phyloP scores from a whole-genome alignment of 1,140 invertebrate species.

The Tenebrio molitor region DNA sequence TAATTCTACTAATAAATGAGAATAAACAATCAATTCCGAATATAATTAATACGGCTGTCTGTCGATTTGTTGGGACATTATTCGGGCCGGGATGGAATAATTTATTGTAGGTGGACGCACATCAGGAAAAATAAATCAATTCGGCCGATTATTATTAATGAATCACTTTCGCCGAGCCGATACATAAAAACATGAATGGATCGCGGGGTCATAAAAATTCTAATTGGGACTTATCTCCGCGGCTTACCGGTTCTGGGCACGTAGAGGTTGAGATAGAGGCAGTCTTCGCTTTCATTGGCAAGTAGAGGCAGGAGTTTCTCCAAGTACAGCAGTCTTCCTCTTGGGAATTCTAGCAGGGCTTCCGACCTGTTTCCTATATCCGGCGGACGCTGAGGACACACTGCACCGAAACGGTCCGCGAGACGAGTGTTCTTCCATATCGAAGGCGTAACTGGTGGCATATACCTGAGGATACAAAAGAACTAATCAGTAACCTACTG shows the following conservation, averaged over 20 bases:
- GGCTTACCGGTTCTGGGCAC: conserved; percentile 86
- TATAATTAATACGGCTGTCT: conserved; percentile 23
- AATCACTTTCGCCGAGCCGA: neutral
- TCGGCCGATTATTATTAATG: conserved; percentile 7
- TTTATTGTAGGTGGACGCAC: neutral
- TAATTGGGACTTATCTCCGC: no score
- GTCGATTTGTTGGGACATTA: conserved; percentile 17
- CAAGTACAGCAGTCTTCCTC: conserved; percentile 84
- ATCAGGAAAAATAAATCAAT: conserved; percentile 9
- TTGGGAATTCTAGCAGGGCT: conserved; percentile 81
- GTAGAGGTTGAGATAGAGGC: conserved; percentile 96
- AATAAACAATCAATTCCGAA: conserved; percentile 22
- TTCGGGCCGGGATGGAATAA: neutral
- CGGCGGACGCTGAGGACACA: conserved; percentile 90
- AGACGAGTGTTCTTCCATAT: conserved; percentile 87
- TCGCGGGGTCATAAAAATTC: neutral
- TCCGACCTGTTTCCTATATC: conserved; percentile 80
- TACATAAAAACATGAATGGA: neutral
- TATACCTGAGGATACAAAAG: conserved; percentile 75
- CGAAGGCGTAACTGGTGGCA: conserved; percentile 93
- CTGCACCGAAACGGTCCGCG: conserved; percentile 85
- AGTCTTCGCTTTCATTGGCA: conserved; percentile 95
- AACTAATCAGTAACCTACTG: no score
- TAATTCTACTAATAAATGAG: conserved; percentile 6
- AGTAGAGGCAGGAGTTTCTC: conserved; percentile 85